phyloP scores from a whole-genome alignment of 2,888 invertebrate genomes.

The Dioctria linearis region DNA sequence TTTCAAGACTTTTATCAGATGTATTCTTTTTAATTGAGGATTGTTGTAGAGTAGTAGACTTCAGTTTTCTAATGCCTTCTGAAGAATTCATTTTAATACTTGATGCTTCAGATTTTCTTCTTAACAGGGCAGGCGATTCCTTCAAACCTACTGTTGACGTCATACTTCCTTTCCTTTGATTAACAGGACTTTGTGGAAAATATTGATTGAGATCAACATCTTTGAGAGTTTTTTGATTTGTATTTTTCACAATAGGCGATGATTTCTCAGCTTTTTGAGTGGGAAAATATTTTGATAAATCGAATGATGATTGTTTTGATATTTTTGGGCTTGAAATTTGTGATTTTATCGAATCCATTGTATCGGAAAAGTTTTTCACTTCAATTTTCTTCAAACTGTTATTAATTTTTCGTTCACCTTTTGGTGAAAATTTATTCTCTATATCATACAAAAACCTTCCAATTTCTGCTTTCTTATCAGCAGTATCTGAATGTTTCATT shows the following conservation, averaged over 20 bases:
- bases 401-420: conserved; percentile 62
- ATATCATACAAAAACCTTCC: conserved; percentile 65
- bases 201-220: conserved; percentile 70
- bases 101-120: conserved; percentile 54
- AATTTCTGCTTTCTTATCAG: conserved; percentile 61
- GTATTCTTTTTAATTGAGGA: conserved; percentile 55
- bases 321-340: conserved; percentile 68
- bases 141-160: conserved; percentile 59
- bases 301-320: conserved; percentile 65
- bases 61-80: neutral
- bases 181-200: conserved; percentile 68
- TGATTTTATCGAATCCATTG: conserved; percentile 68
- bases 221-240: conserved; percentile 69
- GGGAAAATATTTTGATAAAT: conserved; percentile 70
- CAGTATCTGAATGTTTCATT: neutral
- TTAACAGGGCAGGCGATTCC: conserved; percentile 31
- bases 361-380: conserved; percentile 68
- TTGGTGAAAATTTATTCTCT: conserved; percentile 60
- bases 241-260: conserved; percentile 64
- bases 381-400: conserved; percentile 69
- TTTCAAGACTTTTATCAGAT: conserved; percentile 49
- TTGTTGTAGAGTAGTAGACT: conserved; percentile 23
- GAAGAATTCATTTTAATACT: neutral
- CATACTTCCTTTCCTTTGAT: conserved; percentile 65
- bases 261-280: conserved; percentile 67